phyloP scores from a whole-genome alignment of 1,140 invertebrate genomes.

The Archivesica marissinica region DNA sequence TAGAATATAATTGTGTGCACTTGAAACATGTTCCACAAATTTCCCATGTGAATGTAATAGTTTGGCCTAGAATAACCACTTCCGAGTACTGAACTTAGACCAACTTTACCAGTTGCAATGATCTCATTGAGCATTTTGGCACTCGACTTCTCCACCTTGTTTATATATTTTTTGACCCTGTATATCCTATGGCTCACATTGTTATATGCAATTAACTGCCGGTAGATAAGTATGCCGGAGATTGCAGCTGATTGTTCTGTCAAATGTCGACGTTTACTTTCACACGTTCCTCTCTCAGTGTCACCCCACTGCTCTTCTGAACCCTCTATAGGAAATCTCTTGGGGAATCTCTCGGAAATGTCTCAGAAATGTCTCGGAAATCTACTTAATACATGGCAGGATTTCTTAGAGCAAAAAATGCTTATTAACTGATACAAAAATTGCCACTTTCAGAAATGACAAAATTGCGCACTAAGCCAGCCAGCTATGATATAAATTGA shows the following conservation, averaged over 20 bases:
- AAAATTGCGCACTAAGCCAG: constrained; percentile 4
- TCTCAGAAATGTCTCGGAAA: background rate
- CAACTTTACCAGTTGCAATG: background rate
- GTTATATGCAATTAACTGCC: background rate
- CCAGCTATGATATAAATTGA: too few relatives aligned
- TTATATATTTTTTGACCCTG: background rate
- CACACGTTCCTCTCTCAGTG: background rate
- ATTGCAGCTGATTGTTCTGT: background rate
- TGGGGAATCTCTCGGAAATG: too few relatives aligned
- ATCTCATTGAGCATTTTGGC: background rate
- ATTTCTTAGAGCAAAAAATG: background rate
- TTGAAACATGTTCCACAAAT: too few relatives aligned
- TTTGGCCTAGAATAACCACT: background rate
- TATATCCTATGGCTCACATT: background rate
- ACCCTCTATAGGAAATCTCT: too few relatives aligned
- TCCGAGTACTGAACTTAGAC: background rate
- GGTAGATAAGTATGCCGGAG: background rate
- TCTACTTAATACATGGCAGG: background rate
- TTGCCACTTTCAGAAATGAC: constrained; percentile 9
- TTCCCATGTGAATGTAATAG: constrained; percentile 8
- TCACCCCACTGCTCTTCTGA: background rate
- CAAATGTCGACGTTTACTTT: constrained; percentile 5
- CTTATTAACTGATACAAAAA: background rate
- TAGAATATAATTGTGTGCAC: too few relatives aligned
- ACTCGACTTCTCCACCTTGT: background rate